These are phyloP conservation scores for Valencia hispanica DNA, from an alignment of 2,797 vertebrate species.

Conservation along the genomic window DNA sequence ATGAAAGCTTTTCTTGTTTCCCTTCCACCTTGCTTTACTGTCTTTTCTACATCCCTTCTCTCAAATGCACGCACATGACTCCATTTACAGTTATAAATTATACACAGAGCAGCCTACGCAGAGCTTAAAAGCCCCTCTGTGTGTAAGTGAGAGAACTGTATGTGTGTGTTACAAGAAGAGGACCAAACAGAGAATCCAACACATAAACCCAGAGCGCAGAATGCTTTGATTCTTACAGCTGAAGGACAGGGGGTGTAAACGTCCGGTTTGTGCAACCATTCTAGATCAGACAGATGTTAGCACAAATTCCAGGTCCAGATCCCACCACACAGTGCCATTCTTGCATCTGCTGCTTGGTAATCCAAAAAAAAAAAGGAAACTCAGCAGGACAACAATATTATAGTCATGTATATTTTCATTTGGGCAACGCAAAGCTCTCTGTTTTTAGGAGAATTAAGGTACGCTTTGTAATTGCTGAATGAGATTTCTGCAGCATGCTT, in stretches of 20 bases:
- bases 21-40: too few relatives aligned
- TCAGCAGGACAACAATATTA: background rate
- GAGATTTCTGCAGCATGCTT: conserved; percentile 15
- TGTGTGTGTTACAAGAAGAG: background rate
- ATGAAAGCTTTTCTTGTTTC: background rate
- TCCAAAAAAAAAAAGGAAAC: conserved; percentile 22
- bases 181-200: conserved; percentile 21
- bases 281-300: conserved; percentile 1
- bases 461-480: conserved; percentile 1
- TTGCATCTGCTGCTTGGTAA: conserved; percentile 10
- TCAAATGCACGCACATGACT: conserved; percentile 1
- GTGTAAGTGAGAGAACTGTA: conserved; percentile 6
- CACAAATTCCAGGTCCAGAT: conserved; percentile 11
- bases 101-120: conserved; percentile 50
- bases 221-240: conserved; percentile 36
- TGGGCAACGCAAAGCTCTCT: conserved; percentile 12
- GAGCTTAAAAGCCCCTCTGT: conserved; percentile 56
- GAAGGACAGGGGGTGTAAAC: conserved; percentile 7
- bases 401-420: conserved; percentile 7
- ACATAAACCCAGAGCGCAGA: conserved; percentile 11
- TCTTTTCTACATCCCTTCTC: conserved; percentile 1
- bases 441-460: conserved; percentile 8
- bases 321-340: background rate
- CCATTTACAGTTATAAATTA: conserved; percentile 66
- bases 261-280: conserved; percentile 6